Evolutionary conservation across 2,888 invertebrate genomes (phyloP), one percentile per base, ranked within the genome.

Genomic region (Caenorhabditis becei): DNA sequence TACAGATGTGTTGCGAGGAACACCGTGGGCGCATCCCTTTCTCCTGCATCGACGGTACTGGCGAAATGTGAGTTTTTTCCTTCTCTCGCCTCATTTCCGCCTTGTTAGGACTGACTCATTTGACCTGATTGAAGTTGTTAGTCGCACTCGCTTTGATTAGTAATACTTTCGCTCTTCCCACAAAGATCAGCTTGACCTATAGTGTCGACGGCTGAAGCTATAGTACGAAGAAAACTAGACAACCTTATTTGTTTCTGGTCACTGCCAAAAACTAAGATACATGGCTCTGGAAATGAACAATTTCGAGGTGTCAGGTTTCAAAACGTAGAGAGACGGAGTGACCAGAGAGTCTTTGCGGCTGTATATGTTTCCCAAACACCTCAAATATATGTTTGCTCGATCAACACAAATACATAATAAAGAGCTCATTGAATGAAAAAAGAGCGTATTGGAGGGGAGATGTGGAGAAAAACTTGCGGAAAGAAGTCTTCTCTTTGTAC

Each of bases 1-100:
- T 93, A 93, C 83, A 89, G 91, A 7, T 93, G 93, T 85, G 89
- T 92, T 11, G 93, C 92, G 16, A 90, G 91, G 80, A 93, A 93
- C 86, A 89, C 87, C 70, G 92, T 92, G 41, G 93, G 93, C 1
- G 84, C 86, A 18, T 49, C 72, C 4, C 72, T 81, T 18, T 77
- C 77, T n/a, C 51, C 77, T 16, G 44, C 77, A 7, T 69, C 49
- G 18, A n/a, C 51, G 49, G 77, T 81, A 28, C 53, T 49, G 44
- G 56, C 77, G 37, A 77, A 77, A 44, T 81, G 81, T 81, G 26
- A 72, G 81, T 72, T 4, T 37, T 62, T 35, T 53, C 41, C 53
- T 14, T 7, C 3, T 28, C 26, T 54, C 18, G 7, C 10, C 41
- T 63, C 28, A 47, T 72, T 65, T 72, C 56, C 63, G 47, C 26